Evolutionary conservation across 2,797 vertebrate species (phyloP), one percentile per base, ranked within the genome.

Genomic region (Coregonus ussuriensis): DNA sequence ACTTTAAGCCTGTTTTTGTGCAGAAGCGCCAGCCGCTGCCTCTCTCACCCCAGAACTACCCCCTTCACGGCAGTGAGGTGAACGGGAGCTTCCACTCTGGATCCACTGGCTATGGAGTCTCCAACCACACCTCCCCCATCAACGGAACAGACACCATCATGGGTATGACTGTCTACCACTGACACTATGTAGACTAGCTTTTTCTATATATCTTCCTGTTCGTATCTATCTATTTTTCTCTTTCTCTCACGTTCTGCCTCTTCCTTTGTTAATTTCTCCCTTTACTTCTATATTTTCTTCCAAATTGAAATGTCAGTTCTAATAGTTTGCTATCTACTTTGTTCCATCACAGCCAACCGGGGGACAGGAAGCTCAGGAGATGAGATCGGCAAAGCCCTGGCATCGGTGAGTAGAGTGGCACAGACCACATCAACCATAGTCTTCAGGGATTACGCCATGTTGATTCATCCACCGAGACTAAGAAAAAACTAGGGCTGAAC

Each of bases 311-410:
- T 35, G 13, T 31, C 29, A 14, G 31, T 25, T 7, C 7, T 70
- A 35, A n/a, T 67, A 6, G 6, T 4, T 54, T 7, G 1, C 52
- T n/a, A 2, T 75, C 3, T n/a, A 16, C 51, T 6, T 54, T 75
- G 21, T 52, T 21, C 63, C 52, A 2, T 52, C 37, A 6, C 85
- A 99, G 98, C 93, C 56, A 96, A 95, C 88, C 93, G 97, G 74
- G 95, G 93, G 75, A 90, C 90, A 4, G 94, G 96, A 81, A 99
- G 97, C 91, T 99, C 98, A 0, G 98, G 98, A 31, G 98, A 98
- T 0, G 98, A 98, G 21, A 97, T 99, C 11, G 98, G 97, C 86
- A 99, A 99, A 93, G 98, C 98, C 4, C 89, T 99, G 83, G 97
- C 97, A 86, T 99, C 98, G 84, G 98, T 99, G 93, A 96, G 97